Conservation (phyloP, 2,113 vertebrate genomes). For the Arvicanthis niloticus region DNA sequence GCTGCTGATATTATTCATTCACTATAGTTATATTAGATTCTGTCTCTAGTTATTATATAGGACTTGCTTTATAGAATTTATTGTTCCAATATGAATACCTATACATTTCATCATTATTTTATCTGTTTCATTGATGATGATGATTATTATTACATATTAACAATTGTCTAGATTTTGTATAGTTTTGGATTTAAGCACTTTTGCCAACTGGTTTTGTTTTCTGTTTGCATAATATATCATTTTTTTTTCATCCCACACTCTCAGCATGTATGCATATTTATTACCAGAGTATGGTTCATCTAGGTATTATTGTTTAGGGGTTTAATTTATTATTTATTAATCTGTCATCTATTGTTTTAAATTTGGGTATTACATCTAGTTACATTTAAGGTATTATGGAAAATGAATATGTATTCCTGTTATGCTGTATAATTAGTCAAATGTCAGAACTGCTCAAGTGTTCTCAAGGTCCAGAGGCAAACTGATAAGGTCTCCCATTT, state of each 20-base stretch:
- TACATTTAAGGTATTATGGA: not conserved
- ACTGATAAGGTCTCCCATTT: not conserved
- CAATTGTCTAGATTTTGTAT: not conserved
- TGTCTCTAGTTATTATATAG: not conserved
- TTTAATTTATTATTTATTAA: not conserved
- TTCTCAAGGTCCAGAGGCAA: not conserved
- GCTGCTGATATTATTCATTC: no score
- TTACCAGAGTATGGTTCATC: not conserved
- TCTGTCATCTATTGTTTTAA: not conserved
- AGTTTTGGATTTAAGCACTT: not conserved
- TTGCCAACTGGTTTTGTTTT: not conserved
- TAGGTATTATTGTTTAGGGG: not conserved
- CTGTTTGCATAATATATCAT: no score
- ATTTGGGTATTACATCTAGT: not conserved
- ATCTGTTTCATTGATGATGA: not conserved
- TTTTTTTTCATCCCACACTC: not conserved
- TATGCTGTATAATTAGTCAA: not conserved
- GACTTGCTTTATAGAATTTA: not conserved
- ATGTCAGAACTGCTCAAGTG: not conserved
- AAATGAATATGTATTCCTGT: not conserved
- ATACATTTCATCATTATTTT: not conserved
- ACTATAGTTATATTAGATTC: not conserved
- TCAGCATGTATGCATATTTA: not conserved
- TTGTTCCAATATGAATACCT: no score
- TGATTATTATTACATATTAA: not conserved